A percentile compares a stretch with the other conserved stretches of the same genome.
phyloP scores from a whole-genome alignment of 2,113 vertebrate species.

The Tonatia bakeri region DNA sequence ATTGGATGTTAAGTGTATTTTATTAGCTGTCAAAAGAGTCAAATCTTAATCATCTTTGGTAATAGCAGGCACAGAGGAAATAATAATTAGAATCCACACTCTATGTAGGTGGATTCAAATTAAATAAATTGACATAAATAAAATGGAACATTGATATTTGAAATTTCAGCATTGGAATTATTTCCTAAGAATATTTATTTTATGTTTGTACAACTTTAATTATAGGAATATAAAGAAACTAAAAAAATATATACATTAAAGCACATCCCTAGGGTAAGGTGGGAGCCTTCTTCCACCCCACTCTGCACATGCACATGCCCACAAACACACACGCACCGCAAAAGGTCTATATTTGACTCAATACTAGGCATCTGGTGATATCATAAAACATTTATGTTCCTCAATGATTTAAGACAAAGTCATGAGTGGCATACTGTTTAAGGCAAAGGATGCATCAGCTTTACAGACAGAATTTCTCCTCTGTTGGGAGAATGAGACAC shows the following conservation, averaged over 20 bases:
- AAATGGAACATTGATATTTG: not conserved
- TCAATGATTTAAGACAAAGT: not conserved
- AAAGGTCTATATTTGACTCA: not conserved
- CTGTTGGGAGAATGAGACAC: not conserved
- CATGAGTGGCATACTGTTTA: not conserved
- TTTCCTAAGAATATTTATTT: not conserved
- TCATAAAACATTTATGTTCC: not conserved
- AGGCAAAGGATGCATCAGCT: not conserved
- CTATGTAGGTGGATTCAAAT: not conserved
- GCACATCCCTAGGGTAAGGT: not conserved
- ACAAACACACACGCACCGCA: not conserved
- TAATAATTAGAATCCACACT: not conserved
- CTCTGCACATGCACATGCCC: accelerated
- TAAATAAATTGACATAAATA: not conserved
- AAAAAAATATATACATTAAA: not conserved
- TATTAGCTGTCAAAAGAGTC: not conserved
- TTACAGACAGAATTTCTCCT: not conserved
- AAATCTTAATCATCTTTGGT: conserved; percentile 24
- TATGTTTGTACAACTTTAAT: not conserved
- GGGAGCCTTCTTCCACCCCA: not conserved
- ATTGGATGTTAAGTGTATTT: not conserved
- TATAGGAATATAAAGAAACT: not conserved
- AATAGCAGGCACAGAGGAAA: not conserved
- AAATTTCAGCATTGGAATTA: not conserved
- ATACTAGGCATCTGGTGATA: not conserved